A percentile compares a stretch with the other conserved stretches of the same genome.
These are phyloP conservation scores for Patella pellucida DNA, from an alignment of 2,888 invertebrate species.

Conservation along the genomic window DNA sequence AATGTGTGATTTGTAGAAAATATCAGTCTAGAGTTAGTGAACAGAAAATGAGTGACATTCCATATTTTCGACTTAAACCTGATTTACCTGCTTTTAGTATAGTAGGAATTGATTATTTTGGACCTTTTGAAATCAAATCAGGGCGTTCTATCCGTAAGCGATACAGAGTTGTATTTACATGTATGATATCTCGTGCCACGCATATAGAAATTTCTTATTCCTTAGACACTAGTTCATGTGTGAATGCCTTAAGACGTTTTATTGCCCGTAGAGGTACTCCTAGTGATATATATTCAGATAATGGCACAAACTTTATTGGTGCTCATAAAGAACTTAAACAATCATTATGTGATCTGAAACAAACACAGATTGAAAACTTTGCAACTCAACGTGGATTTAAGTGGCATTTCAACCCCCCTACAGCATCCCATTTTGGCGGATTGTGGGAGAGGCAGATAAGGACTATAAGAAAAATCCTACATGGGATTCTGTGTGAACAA, in stretches of 20 bases:
- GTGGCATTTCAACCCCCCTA: slow-evolving; percentile 38
- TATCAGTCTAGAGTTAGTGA: slow-evolving; percentile 7
- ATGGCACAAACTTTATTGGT: slow-evolving; percentile 37
- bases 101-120: slow-evolving; percentile 30
- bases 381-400: slow-evolving; percentile 26
- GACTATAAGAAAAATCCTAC: slow-evolving; percentile 25
- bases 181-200: slow-evolving; percentile 27
- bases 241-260: slow-evolving; percentile 30
- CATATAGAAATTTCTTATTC: slow-evolving; percentile 31
- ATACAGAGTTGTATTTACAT: slow-evolving; percentile 37
- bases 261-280: slow-evolving; percentile 24
- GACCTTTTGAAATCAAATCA: slow-evolving; percentile 29
- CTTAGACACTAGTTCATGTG: slow-evolving; percentile 24
- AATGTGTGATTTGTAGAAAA: slow-evolving; percentile 11
- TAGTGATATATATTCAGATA: slow-evolving; percentile 22
- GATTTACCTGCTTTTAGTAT: slow-evolving; percentile 25
- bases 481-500: slow-evolving; percentile 25
- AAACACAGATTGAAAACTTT: slow-evolving; percentile 21
- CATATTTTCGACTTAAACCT: slow-evolving; percentile 8
- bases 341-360: slow-evolving; percentile 29
- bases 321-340: slow-evolving; percentile 31
- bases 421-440: slow-evolving; percentile 34
- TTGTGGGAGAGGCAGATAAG: slow-evolving; percentile 40
- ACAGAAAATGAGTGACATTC: slow-evolving; percentile 16
- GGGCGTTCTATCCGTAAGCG: slow-evolving; percentile 26